phyloP scores from a whole-genome alignment of 2,888 invertebrate genomes.

The Apodemia zela region DNA sequence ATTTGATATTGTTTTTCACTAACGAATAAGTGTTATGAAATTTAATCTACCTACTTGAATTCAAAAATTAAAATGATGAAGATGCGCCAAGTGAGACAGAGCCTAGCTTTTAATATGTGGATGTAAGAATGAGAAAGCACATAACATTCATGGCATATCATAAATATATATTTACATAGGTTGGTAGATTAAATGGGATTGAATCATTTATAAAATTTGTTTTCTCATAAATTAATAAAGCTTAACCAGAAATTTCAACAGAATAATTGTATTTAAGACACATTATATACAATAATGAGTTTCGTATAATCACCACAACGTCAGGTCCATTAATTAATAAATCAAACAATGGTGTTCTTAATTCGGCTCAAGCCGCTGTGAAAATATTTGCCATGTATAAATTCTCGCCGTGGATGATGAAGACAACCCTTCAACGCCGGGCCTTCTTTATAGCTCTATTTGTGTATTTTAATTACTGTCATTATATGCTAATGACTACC shows the following conservation, averaged over 20 bases:
- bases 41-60: too few relatives aligned
- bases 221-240: conserved; percentile 20
- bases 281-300: conserved; percentile 11
- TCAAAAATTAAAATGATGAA: too few relatives aligned
- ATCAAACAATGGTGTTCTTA: conserved; percentile 75
- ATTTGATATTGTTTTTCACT: too few relatives aligned
- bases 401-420: conserved; percentile 73
- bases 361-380: conserved; percentile 64
- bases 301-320: conserved; percentile 49
- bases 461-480: conserved; percentile 87
- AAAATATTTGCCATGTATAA: conserved; percentile 79
- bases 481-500: conserved; percentile 83
- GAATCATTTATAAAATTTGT: background rate
- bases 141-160: too few relatives aligned
- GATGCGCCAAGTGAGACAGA: too few relatives aligned
- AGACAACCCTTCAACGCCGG: conserved; percentile 77
- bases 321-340: conserved; percentile 76
- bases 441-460: conserved; percentile 83
- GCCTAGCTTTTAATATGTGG: too few relatives aligned
- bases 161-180: too few relatives aligned
- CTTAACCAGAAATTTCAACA: background rate
- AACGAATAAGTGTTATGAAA: too few relatives aligned
- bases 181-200: too few relatives aligned
- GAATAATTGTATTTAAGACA: background rate
- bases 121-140: too few relatives aligned